These are phyloP conservation scores for Cantharis rustica DNA, from an alignment of 2,888 invertebrate genomes.

Conservation along the genomic window DNA sequence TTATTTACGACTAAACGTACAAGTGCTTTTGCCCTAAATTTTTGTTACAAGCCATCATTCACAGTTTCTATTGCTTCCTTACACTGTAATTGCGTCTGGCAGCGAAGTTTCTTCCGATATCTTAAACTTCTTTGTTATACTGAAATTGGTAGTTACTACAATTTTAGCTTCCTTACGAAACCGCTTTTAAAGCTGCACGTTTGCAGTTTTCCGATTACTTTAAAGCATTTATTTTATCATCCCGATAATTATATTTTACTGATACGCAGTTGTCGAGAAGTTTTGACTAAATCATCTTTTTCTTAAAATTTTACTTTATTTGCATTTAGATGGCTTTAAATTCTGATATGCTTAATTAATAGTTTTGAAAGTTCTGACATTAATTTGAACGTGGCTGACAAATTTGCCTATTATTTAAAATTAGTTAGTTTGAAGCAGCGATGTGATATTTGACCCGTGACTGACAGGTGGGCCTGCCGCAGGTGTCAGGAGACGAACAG, in stretches of 20 bases:
- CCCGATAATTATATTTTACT: not conserved
- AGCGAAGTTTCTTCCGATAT: not conserved
- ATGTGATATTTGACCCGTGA: conserved; percentile 37
- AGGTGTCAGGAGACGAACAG: conserved; percentile 78
- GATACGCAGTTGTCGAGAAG: not conserved
- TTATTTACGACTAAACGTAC: not conserved
- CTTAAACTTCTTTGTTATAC: not conserved
- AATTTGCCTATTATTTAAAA: conserved; percentile 23
- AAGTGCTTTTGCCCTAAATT: not conserved
- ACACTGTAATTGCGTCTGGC: not conserved
- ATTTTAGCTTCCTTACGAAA: not conserved
- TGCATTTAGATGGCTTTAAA: not conserved
- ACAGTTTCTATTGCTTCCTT: not conserved
- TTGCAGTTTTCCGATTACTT: not conserved
- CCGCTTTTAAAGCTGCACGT: not conserved
- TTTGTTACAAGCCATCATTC: not conserved
- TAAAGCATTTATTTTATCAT: not conserved
- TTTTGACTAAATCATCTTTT: not conserved
- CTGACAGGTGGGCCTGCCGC: conserved; percentile 52
- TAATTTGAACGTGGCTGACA: conserved; percentile 7
- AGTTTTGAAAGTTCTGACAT: conserved; percentile 7
- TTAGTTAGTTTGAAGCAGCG: conserved; percentile 24
- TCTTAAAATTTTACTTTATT: not conserved
- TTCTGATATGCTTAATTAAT: not conserved
- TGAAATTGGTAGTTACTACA: not conserved